phyloP scores from a whole-genome alignment of 2,797 vertebrate genomes.

The Acridotheres tristis region DNA sequence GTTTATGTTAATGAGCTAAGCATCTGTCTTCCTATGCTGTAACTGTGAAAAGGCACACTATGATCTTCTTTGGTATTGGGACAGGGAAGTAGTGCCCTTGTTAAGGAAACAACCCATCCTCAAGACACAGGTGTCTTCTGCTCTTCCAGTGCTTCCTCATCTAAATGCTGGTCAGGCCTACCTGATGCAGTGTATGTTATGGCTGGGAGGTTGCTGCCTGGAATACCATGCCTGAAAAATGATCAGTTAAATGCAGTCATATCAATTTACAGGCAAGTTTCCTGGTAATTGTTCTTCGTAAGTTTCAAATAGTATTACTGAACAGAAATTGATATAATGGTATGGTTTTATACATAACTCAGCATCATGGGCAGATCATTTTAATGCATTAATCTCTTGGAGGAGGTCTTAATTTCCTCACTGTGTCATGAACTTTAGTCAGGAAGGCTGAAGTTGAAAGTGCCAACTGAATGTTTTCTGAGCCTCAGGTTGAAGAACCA shows the following conservation, averaged over 20 bases:
- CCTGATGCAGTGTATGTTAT: background rate
- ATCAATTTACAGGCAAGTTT: background rate
- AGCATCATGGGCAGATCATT: background rate
- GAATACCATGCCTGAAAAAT: background rate
- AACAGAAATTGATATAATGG: background rate
- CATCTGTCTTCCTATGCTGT: accelerated
- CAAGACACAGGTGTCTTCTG: background rate
- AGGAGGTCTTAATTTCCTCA: background rate
- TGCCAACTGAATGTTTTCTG: background rate
- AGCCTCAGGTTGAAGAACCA: background rate
- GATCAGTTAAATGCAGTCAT: background rate
- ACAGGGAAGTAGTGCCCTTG: background rate
- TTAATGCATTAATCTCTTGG: background rate
- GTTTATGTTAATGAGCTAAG: background rate
- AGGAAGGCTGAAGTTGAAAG: background rate
- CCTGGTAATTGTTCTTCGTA: background rate
- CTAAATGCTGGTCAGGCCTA: background rate
- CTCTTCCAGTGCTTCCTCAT: background rate
- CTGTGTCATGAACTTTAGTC: background rate
- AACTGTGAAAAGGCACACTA: background rate
- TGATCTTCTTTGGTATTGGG: accelerated
- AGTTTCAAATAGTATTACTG: background rate
- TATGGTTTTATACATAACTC: background rate
- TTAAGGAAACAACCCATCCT: background rate
- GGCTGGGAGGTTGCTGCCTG: background rate